phyloP scores from a whole-genome alignment of 2,113 vertebrate species.

The Ancistrus triradiatus region DNA sequence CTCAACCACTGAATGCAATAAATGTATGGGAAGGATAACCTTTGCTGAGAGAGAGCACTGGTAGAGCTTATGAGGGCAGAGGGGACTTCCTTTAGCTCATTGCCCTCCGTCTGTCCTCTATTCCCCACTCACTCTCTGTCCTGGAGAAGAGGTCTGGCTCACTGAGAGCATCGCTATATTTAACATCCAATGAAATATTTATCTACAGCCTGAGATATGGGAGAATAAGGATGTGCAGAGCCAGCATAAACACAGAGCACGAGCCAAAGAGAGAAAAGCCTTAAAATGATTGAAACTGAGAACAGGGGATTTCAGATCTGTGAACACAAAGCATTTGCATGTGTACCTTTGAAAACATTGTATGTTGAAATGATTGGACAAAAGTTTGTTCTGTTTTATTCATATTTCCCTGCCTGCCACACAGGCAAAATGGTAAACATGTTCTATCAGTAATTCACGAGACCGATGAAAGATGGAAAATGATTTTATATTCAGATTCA shows the following conservation, averaged over 20 bases:
- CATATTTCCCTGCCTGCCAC: background rate
- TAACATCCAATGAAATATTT: conserved; percentile 52
- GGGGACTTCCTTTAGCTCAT: conserved; percentile 32
- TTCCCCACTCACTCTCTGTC: conserved; percentile 22
- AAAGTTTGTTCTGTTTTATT: conserved; percentile 19
- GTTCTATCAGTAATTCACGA: conserved; percentile 29
- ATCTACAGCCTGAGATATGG: conserved; percentile 37
- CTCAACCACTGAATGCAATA: background rate
- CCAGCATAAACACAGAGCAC: conserved; percentile 41
- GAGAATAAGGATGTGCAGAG: conserved; percentile 49
- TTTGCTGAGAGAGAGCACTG: background rate
- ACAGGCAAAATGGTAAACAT: conserved; percentile 24
- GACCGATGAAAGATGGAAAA: conserved; percentile 26
- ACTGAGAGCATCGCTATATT: conserved; percentile 44
- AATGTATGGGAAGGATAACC: background rate
- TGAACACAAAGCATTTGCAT: background rate
- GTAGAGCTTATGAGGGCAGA: conserved; percentile 17
- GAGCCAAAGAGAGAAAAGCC: conserved; percentile 24
- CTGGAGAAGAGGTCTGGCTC: conserved; percentile 35
- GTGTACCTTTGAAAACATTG: background rate
- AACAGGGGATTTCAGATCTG: background rate
- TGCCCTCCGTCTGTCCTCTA: conserved; percentile 24
- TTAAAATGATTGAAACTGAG: background rate
- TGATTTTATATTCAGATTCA: conserved; percentile 25
- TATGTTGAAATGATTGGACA: background rate